These are phyloP conservation scores for Oscheius sp. DNA, from an alignment of 2,888 invertebrate genomes.

Conservation along the genomic window DNA sequence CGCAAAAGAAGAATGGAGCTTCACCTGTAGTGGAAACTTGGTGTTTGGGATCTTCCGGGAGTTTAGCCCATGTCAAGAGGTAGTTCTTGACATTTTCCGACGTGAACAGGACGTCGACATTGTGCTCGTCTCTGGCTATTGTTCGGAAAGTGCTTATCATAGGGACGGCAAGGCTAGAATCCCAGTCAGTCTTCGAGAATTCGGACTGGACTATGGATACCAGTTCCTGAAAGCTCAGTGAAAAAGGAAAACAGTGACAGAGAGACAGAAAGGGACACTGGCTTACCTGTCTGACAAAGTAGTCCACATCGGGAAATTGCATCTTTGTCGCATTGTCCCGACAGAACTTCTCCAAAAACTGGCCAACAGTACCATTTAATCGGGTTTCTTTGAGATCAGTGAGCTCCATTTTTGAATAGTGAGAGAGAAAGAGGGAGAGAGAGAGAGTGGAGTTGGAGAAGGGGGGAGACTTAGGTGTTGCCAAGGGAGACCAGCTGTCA, in stretches of 20 bases:
- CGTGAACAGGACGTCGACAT: conserved; percentile 39
- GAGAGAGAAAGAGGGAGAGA: neutral
- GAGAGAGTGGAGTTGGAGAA: neutral
- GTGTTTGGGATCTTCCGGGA: conserved; percentile 15
- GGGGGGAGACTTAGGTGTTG: neutral
- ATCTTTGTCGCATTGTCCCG: neutral
- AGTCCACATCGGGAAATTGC: conserved; percentile 22
- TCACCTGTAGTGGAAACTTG: neutral
- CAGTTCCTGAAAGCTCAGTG: neutral
- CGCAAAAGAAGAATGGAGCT: no score
- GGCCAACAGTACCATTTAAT: neutral
- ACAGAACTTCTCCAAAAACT: conserved; percentile 32
- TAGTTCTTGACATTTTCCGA: conserved; percentile 16
- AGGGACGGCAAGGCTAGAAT: neutral
- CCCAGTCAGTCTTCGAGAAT: neutral
- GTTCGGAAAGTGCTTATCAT: conserved; percentile 41
- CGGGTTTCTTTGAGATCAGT: conserved; percentile 15
- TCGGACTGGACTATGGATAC: neutral
- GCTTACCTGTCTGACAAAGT: conserved; percentile 22
- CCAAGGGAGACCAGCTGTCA: no score
- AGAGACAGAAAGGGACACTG: no score
- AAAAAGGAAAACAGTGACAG: no score
- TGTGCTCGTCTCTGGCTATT: conserved; percentile 39
- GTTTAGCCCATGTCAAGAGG: conserved; percentile 10
- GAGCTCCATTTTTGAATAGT: conserved; percentile 13